Conservation (phyloP, 2,113 vertebrate species). For the Trogon surrucura region DNA sequence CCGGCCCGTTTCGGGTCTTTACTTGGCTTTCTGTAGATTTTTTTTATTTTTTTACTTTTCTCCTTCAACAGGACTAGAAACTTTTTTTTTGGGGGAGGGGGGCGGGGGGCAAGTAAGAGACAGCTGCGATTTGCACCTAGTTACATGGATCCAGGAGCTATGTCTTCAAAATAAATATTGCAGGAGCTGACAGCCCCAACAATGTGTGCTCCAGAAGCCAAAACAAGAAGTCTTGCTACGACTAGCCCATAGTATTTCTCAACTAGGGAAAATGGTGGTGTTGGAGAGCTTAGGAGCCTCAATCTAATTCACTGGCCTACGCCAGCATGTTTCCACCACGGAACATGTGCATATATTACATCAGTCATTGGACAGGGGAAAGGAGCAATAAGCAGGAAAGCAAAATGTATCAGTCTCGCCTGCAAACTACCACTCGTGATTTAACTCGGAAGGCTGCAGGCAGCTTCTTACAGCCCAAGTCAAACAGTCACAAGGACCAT, state of each 20-base stretch:
- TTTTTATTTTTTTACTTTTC: neutral
- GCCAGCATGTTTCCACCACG: neutral
- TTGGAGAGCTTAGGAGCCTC: neutral
- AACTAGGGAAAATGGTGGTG: neutral
- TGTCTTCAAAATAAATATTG: neutral
- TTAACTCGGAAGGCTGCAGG: neutral
- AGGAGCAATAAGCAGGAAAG: neutral
- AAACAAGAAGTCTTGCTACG: constrained; percentile 6
- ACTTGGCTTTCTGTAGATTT: neutral
- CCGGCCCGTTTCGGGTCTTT: neutral
- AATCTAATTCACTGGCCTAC: neutral
- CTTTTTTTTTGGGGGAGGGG: neutral
- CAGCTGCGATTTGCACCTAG: neutral
- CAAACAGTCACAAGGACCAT: neutral
- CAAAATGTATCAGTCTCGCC: neutral
- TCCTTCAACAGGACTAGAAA: neutral
- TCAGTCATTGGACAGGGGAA: neutral
- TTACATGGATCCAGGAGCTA: neutral
- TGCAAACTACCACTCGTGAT: neutral
- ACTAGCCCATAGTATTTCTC: neutral
- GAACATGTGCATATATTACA: neutral
- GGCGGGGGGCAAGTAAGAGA: neutral
- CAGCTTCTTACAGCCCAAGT: neutral
- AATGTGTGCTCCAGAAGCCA: neutral
- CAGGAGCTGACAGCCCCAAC: neutral